Base-by-base conservation (phyloP, 1,140 invertebrate species). In the Helicorthomorpha holstii region DNA sequence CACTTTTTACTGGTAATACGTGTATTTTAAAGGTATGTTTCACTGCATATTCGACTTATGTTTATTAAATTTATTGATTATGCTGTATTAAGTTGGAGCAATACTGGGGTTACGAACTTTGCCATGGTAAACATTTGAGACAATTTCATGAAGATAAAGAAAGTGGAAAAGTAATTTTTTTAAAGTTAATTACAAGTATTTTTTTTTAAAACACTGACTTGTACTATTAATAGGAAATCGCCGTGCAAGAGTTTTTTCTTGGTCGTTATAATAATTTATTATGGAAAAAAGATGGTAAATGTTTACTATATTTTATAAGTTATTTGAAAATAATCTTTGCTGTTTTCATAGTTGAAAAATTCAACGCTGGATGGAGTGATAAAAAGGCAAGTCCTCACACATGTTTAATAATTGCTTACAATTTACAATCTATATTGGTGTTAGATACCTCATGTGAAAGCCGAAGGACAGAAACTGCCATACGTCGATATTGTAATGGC, bases 51-150 rank as follows among this genome's bases (percentile, higher is more conserved):
- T 47, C 29, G 21, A 42, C 27, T 24, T 48, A 27, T 23, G 38
- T 12, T 48, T 25, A 48, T 19, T 52, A 7, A 29, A 2, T 21
- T 27, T 44, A 47, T 29, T 54, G 51, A 43, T 56, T 45, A 58
- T 54, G 57, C 58, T 54, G 47, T 55, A 62, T 63, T 45, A 56
- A 83, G 78, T 70, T 96, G 51, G 93, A 97, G 66, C 81, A 82
- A 41, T 98, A 94, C 66, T 97, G 93, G 94, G 91, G 85, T 0
- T 98, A 97, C 71, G 91, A 97, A 69, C 72, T 98, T 10, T 97
- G 94, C 63, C 93, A 97, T 72, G 91, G 91, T 3, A 73, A 76
- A 57, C 81, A 83, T 66, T 77, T 97, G 2, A 72, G 85, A 12
- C 94, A 98, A 63, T 97, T 91, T 69, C 92, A 97, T 66, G 92